These are phyloP conservation scores for Lepidochrysops patricia DNA, from an alignment of 2,888 invertebrate genomes.

Conservation along the genomic window DNA sequence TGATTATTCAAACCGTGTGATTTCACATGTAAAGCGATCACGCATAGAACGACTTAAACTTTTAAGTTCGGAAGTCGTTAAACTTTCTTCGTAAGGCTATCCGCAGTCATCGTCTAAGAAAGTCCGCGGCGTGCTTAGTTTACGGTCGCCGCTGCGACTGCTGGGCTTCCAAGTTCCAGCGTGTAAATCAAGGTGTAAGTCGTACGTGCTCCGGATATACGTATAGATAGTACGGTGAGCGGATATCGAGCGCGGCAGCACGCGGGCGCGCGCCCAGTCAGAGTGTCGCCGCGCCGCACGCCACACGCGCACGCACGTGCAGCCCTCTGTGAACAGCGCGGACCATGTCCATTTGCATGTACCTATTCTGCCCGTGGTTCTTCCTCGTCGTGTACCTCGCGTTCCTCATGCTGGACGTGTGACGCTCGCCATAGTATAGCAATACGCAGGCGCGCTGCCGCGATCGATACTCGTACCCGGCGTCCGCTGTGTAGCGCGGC, in stretches of 20 bases:
- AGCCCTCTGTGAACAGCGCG: conserved; percentile 32
- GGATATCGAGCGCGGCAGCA: conserved; percentile 62
- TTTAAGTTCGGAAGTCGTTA: background rate
- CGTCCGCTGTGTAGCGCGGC: conserved; percentile 36
- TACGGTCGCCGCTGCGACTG: conserved; percentile 22
- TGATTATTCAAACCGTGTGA: no score
- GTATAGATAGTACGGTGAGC: conserved; percentile 58
- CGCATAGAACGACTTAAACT: background rate
- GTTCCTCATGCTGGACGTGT: conserved; percentile 79
- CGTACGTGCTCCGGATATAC: conserved; percentile 39
- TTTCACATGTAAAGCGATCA: background rate
- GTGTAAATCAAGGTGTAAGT: conserved; percentile 61
- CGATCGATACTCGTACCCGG: conserved; percentile 28
- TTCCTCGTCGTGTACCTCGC: conserved; percentile 78
- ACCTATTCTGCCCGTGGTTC: conserved; percentile 80
- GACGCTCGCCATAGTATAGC: conserved; percentile 34
- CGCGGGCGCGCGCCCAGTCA: conserved; percentile 71
- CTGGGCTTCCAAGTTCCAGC: conserved; percentile 39
- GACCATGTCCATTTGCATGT: conserved; percentile 76
- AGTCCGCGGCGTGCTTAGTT: conserved; percentile 22
- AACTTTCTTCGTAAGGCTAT: conserved; percentile 16
- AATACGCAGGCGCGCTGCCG: conserved; percentile 60
- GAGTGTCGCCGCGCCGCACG: conserved; percentile 72
- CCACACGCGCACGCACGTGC: conserved; percentile 68
- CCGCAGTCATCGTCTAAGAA: conserved; percentile 22